Conservation (phyloP, 2,888 invertebrate species). For the Emmelina monodactyla region DNA sequence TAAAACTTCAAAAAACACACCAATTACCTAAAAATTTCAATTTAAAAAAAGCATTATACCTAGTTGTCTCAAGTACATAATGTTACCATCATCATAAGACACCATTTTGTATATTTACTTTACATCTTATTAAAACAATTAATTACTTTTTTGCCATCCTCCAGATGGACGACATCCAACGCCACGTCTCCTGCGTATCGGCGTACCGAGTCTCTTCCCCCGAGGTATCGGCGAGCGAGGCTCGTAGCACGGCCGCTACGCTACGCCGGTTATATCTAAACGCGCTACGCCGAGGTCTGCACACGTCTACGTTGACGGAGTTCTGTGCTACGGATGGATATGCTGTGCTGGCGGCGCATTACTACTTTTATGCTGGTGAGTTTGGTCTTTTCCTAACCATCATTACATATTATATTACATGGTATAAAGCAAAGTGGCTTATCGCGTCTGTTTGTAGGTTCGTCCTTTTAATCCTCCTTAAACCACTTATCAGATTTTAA, state of each 20-base stretch:
- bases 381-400: too few relatives aligned
- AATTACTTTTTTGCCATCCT: conserved; percentile 12
- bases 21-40: too few relatives aligned
- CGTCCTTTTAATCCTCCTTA: too few relatives aligned
- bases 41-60: too few relatives aligned
- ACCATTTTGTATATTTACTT: not conserved
- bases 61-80: not conserved
- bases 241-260: conserved; percentile 66
- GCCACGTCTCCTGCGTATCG: conserved; percentile 81
- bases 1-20: not conserved
- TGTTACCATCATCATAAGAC: not conserved
- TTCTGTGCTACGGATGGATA: conserved; percentile 82
- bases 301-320: conserved; percentile 69
- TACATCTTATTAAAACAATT: not conserved
- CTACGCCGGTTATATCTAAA: conserved; percentile 72
- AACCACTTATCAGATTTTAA: too few relatives aligned
- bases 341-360: conserved; percentile 78
- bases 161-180: conserved; percentile 79
- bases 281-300: conserved; percentile 54
- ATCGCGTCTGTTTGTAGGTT: too few relatives aligned
- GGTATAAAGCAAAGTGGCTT: too few relatives aligned
- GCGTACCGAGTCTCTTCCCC: conserved; percentile 77
- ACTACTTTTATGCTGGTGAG: conserved; percentile 63
- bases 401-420: too few relatives aligned
- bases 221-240: conserved; percentile 56